These are phyloP conservation scores for Plebejus argus DNA, from an alignment of 2,888 invertebrate species.

Conservation along the genomic window DNA sequence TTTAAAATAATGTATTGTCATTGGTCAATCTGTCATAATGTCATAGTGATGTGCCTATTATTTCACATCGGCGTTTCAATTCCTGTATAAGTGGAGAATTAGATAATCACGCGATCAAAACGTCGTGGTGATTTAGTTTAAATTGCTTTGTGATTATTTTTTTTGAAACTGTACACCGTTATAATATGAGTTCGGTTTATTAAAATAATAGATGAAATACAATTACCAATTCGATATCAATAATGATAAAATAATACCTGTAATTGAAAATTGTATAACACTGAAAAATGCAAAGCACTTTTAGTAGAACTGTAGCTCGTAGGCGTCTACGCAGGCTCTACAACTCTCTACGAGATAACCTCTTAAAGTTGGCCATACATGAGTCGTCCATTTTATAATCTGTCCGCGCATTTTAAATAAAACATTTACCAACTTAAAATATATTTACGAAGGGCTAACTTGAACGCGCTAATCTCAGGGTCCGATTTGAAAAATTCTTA, in stretches of 20 bases:
- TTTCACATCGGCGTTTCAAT: slow-evolving; percentile 67
- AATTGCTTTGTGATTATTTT: slow-evolving; percentile 8
- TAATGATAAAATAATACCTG: background rate
- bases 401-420: too few relatives aligned
- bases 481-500: too few relatives aligned
- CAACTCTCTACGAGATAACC: too few relatives aligned
- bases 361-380: too few relatives aligned
- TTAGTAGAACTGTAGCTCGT: background rate
- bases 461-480: too few relatives aligned
- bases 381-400: too few relatives aligned
- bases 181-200: background rate
- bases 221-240: background rate
- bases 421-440: too few relatives aligned
- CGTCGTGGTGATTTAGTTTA: slow-evolving; percentile 41
- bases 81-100: slow-evolving; percentile 62
- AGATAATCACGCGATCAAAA: slow-evolving; percentile 66
- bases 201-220: background rate
- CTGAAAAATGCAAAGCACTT: too few relatives aligned
- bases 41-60: slow-evolving; percentile 66
- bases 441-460: too few relatives aligned
- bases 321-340: background rate
- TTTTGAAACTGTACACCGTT: background rate
- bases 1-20: slow-evolving; percentile 43
- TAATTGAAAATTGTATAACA: too few relatives aligned
- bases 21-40: slow-evolving; percentile 76